Evolutionary conservation across 37 sponge, comb jelly and placozoan species (phyloP), one percentile per base, ranked within the genome.

Genomic region (Geodia barretti): DNA sequence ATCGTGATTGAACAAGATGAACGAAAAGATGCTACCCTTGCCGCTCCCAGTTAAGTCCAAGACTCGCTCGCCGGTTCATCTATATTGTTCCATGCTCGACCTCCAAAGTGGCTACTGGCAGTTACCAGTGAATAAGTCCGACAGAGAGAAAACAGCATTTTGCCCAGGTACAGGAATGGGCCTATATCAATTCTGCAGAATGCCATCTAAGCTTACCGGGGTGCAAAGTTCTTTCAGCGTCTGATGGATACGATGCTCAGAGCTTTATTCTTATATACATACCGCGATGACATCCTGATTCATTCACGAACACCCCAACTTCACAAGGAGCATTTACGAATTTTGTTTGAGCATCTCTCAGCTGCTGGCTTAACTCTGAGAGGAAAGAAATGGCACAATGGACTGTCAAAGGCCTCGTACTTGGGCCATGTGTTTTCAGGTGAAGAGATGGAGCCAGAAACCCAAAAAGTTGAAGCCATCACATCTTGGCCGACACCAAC

Each of bases 91-190:
- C 7, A 88, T 42, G 19, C 72, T 87, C 5, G 87, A 91, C 65
- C 39, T 89, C 43, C 79, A 88, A 32, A 81, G 81, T 80, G 92
- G 85, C 1, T 87, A 81, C 68, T 87, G 84, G 81, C 93, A 88
- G 60, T 11, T 92, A 34, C 88, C 88, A 39, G 68, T 92, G 37
- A 58, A 76, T 25, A 64, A 76, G 36, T 62, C 70, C n/a, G 86
- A 90, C 54, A 41, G 31, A 11, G 80, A 62, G 39, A 85, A 81
- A 47, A 86, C 87, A 39, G 88, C 85, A 58, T 87, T 92, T 59
- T 76, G 40, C 62, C 72, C 84, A 40, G 84, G 84, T 2, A 87
- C 87, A 34, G 92, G 88, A 3, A 79, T 87, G 80, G 88, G 92
- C 5, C 71, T 85, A 62, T 90, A 60, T 61, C 77, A 90, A 40